Conservation (phyloP, 2,797 vertebrate genomes). For the Hippopotamyrus pictus region DNA sequence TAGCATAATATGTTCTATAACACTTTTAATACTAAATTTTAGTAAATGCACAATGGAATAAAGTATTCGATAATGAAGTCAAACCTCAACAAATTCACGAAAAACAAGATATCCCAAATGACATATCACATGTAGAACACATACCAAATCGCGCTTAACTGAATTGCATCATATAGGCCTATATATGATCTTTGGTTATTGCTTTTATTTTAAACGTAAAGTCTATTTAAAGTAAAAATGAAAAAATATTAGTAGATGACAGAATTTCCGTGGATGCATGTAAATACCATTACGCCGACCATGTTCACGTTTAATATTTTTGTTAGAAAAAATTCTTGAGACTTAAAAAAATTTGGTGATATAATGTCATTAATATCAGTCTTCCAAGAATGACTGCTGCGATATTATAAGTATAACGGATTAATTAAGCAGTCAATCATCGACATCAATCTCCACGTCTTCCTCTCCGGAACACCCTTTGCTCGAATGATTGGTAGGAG, state of each 20-base stretch:
- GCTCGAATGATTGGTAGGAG: constrained; percentile 70
- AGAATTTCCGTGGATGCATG: not conserved
- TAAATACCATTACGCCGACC: not conserved
- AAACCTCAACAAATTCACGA: not conserved
- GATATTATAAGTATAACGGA: not conserved
- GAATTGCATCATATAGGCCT: not conserved
- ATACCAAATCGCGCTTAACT: not conserved
- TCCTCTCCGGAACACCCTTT: constrained; percentile 79
- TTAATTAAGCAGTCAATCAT: constrained; percentile 62
- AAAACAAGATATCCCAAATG: not conserved
- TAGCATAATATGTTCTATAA: not conserved
- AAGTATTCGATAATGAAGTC: not conserved
- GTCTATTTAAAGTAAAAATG: not conserved
- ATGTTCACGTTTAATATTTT: constrained; percentile 15
- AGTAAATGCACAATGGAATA: not conserved
- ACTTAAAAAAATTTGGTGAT: constrained; percentile 37
- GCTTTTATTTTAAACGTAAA: constrained; percentile 63
- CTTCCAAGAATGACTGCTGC: constrained; percentile 1
- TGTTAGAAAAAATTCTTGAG: constrained; percentile 33
- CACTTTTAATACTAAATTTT: not conserved
- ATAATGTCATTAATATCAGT: constrained; percentile 40
- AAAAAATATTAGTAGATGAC: not conserved
- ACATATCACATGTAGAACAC: not conserved
- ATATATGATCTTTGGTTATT: constrained; percentile 58
- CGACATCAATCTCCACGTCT: constrained; percentile 86